A percentile compares a stretch with the other conserved stretches of the same genome.
Evolutionary conservation across 1,140 invertebrate genomes (phyloP).

Genomic region (Drosophila novamexicana): DNA sequence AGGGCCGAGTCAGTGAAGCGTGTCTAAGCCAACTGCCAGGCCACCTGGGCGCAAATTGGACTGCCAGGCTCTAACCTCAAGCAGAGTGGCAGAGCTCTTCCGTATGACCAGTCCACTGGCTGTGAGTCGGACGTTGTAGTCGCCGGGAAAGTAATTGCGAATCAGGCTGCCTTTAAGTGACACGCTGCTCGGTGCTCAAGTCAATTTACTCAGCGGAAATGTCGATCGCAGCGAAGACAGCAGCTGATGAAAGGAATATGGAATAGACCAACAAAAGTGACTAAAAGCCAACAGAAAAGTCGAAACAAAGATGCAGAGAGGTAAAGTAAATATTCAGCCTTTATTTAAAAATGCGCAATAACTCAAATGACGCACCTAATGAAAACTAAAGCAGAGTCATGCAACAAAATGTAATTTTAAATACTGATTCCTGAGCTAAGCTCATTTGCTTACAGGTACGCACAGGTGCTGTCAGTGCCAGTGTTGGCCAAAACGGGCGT

Average conservation of each 20-base stretch:
- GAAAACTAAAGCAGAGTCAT: not conserved
- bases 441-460: not conserved
- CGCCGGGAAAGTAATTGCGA: constrained; percentile 41
- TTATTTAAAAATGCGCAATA: no score
- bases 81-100: not conserved
- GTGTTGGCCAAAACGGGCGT: constrained; percentile 3
- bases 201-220: constrained; percentile 35
- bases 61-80: not conserved
- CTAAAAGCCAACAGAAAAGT: constrained; percentile 57
- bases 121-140: not conserved
- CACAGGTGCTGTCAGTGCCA: not conserved
- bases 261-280: constrained; percentile 45
- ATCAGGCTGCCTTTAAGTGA: constrained; percentile 54
- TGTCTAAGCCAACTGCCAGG: constrained; percentile 13
- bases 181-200: constrained; percentile 27
- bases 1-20: constrained; percentile 65
- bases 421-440: constrained; percentile 17
- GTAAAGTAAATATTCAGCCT: no score
- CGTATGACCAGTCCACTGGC: no score
- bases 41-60: constrained; percentile 21
- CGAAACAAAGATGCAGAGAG: constrained; percentile 52
- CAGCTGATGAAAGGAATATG: constrained; percentile 61
- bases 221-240: constrained; percentile 34
- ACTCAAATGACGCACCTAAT: constrained; percentile 6
- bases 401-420: constrained; percentile 13